A percentile compares a stretch with the other conserved stretches of the same genome.
phyloP scores from a whole-genome alignment of 2,888 invertebrate species.

The Callyntrura sp. region DNA sequence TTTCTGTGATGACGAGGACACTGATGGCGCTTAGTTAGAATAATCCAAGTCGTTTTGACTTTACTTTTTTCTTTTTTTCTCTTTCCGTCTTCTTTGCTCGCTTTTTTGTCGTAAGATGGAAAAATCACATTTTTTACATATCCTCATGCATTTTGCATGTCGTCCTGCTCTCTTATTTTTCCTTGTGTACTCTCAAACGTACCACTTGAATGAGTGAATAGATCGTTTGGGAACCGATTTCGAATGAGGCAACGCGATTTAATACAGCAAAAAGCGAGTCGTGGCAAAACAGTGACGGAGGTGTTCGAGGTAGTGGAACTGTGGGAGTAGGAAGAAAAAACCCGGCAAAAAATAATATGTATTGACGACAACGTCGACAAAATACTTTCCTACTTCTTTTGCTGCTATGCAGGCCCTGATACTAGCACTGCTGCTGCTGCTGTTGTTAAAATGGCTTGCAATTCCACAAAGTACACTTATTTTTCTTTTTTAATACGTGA shows the following conservation, averaged over 20 bases:
- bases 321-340: background rate
- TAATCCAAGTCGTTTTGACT: constrained; percentile 62
- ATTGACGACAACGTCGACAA: constrained; percentile 22
- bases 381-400: background rate
- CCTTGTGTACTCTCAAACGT: background rate
- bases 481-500: constrained; percentile 48
- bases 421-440: background rate
- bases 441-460: background rate
- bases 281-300: background rate
- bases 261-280: background rate
- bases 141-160: constrained; percentile 69
- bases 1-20: constrained; percentile 11
- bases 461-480: background rate
- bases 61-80: constrained; percentile 24
- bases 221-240: constrained; percentile 32
- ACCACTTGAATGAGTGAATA: constrained; percentile 4
- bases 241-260: constrained; percentile 2
- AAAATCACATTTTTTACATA: constrained; percentile 68
- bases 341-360: constrained; percentile 1
- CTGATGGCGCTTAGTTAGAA: constrained; percentile 47
- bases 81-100: background rate
- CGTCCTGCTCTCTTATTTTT: constrained; percentile 31
- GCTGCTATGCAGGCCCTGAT: background rate
- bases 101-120: constrained; percentile 42
- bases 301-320: background rate